A percentile compares a stretch with the other conserved stretches of the same genome.
Evolutionary conservation across 2,888 invertebrate species (phyloP).

Genomic region (Diadromus collaris): DNA sequence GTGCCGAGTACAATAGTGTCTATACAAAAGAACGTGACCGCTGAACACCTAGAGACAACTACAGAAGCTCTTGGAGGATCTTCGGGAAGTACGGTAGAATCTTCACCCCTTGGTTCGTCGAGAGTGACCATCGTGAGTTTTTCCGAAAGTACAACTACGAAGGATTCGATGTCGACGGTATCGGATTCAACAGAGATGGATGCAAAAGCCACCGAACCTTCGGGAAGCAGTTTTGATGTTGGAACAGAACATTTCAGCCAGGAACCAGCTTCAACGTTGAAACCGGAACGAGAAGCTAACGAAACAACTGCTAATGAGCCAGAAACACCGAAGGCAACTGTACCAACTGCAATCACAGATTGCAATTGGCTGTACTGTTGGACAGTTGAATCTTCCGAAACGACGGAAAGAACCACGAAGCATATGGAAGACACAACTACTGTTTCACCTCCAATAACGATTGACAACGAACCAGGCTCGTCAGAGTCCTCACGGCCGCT

Average conservation of each 20-base stretch:
- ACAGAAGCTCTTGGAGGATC: background rate
- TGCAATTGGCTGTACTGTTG: background rate
- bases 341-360: background rate
- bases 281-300: background rate
- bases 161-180: background rate
- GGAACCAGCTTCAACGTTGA: background rate
- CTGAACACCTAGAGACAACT: constrained; percentile 4
- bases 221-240: too few relatives aligned
- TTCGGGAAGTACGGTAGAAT: background rate
- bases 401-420: background rate
- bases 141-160: background rate
- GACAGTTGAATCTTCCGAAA: background rate
- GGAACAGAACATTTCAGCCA: too few relatives aligned
- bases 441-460: background rate
- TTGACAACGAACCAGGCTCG: constrained; percentile 15
- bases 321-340: background rate
- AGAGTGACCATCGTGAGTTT: background rate
- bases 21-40: background rate
- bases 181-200: too few relatives aligned
- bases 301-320: background rate
- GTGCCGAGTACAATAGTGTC: background rate
- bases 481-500: constrained; percentile 18
- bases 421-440: background rate
- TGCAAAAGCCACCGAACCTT: too few relatives aligned
- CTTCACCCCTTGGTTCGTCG: background rate